These are phyloP conservation scores for Hypolimnas misippus DNA, from an alignment of 2,888 invertebrate genomes.

Conservation along the genomic window DNA sequence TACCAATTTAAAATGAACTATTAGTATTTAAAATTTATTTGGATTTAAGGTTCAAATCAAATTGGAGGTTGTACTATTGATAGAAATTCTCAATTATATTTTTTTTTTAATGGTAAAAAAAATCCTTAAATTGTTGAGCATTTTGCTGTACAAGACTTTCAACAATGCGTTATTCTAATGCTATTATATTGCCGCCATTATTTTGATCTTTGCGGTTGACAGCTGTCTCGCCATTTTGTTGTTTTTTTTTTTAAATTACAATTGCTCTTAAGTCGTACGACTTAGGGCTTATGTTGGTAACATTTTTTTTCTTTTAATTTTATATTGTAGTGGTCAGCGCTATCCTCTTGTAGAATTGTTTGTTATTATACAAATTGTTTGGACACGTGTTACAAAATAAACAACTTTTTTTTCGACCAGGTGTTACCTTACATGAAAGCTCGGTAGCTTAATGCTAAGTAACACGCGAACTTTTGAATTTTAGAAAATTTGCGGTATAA, in stretches of 20 bases:
- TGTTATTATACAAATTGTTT: constrained; percentile 49
- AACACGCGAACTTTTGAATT: constrained; percentile 29
- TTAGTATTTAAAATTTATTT: too few species aligned
- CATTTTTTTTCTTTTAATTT: constrained; percentile 54
- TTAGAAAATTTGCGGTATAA: constrained; percentile 28
- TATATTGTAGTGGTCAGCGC: constrained; percentile 50
- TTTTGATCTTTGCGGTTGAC: constrained; percentile 66
- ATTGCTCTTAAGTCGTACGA: constrained; percentile 17
- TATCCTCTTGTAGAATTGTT: constrained; percentile 52
- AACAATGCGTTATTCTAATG: constrained; percentile 32
- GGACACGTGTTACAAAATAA: constrained; percentile 57
- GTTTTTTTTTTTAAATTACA: constrained; percentile 21
- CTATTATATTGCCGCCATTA: constrained; percentile 48
- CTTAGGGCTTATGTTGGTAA: constrained; percentile 47
- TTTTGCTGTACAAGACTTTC: constrained; percentile 1
- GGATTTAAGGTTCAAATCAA: too few species aligned
- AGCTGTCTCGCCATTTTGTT: constrained; percentile 52
- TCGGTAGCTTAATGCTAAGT: constrained; percentile 26
- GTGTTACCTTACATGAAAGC: constrained; percentile 44
- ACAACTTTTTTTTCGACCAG: constrained; percentile 48
- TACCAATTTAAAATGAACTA: too few species aligned
- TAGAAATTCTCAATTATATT: too few species aligned
- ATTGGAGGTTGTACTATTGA: too few species aligned
- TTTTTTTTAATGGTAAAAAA: background rate
- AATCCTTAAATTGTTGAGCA: background rate